phyloP scores from a whole-genome alignment of 2,888 invertebrate genomes.

The Orthosia incerta region DNA sequence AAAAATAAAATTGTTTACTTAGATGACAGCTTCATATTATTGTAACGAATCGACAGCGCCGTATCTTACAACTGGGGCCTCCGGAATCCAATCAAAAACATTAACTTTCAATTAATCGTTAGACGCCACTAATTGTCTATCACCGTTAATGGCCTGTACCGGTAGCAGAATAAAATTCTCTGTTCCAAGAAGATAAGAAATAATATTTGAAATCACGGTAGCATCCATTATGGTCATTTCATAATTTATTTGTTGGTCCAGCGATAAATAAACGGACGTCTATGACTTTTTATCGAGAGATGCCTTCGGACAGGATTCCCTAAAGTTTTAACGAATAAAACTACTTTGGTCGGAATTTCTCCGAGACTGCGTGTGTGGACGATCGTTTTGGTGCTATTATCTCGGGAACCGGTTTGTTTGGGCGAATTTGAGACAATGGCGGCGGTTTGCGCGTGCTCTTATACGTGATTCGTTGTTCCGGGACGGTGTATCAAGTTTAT shows the following conservation, averaged over 20 bases:
- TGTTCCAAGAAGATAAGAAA: slow-evolving; percentile 57
- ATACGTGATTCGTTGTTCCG: slow-evolving; percentile 74
- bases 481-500: slow-evolving; percentile 73
- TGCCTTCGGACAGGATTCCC: slow-evolving; percentile 63
- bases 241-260: slow-evolving; percentile 63
- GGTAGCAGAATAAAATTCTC: slow-evolving; percentile 63
- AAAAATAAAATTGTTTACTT: slow-evolving; percentile 16
- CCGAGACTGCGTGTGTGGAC: slow-evolving; percentile 65
- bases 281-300: slow-evolving; percentile 68
- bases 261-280: slow-evolving; percentile 62
- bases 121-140: slow-evolving; percentile 63
- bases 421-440: slow-evolving; percentile 88
- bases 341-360: slow-evolving; percentile 66
- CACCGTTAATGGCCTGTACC: slow-evolving; percentile 62
- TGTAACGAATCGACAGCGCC: slow-evolving; percentile 28
- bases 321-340: slow-evolving; percentile 66
- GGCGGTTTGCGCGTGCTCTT: slow-evolving; percentile 66
- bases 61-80: slow-evolving; percentile 42
- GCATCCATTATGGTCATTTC: slow-evolving; percentile 57
- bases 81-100: slow-evolving; percentile 58
- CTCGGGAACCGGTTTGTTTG: slow-evolving; percentile 85
- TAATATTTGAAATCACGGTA: slow-evolving; percentile 65
- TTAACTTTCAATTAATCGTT: slow-evolving; percentile 62
- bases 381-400: slow-evolving; percentile 82
- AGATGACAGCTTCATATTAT: slow-evolving; percentile 47